Evolutionary conservation across 1,140 invertebrate species (phyloP).

Genomic region (Leptinotarsa undecemlineata): DNA sequence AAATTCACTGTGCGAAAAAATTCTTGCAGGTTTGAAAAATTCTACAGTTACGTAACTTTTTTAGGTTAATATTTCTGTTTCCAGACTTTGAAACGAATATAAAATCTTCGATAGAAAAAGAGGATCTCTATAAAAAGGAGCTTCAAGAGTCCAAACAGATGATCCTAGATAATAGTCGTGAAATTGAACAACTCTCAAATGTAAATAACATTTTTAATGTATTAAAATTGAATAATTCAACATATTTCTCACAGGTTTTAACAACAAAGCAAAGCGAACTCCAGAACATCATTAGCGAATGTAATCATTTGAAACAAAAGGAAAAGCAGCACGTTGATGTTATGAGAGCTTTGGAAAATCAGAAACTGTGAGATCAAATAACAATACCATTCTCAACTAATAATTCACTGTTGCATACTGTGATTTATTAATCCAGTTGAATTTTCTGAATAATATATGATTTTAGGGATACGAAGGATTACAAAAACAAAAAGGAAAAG

Average conservation of each 20-base stretch:
- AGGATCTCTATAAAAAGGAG: constrained; percentile 33
- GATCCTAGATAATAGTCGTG: neutral
- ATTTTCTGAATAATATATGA: neutral
- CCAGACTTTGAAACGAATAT: constrained; percentile 38
- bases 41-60: neutral
- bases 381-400: neutral
- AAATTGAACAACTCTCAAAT: constrained; percentile 20
- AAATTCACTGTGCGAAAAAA: constrained; percentile 35
- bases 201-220: neutral
- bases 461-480: neutral
- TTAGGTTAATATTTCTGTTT: neutral
- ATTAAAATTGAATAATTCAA: neutral
- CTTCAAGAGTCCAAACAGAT: constrained; percentile 30
- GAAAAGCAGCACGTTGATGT: neutral
- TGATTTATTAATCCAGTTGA: too few relatives aligned
- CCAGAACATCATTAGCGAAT: neutral
- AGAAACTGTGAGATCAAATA: neutral
- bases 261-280: constrained; percentile 10
- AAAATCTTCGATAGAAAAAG: constrained; percentile 32
- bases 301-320: neutral
- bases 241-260: neutral
- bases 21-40: constrained; percentile 29
- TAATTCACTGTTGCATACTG: too few relatives aligned
- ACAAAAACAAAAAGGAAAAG: neutral
- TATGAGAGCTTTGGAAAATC: constrained; percentile 8